Evolutionary conservation across 2,888 invertebrate genomes (phyloP), one percentile per base, ranked within the genome.

Genomic region (Lampropteryx suffumata): DNA sequence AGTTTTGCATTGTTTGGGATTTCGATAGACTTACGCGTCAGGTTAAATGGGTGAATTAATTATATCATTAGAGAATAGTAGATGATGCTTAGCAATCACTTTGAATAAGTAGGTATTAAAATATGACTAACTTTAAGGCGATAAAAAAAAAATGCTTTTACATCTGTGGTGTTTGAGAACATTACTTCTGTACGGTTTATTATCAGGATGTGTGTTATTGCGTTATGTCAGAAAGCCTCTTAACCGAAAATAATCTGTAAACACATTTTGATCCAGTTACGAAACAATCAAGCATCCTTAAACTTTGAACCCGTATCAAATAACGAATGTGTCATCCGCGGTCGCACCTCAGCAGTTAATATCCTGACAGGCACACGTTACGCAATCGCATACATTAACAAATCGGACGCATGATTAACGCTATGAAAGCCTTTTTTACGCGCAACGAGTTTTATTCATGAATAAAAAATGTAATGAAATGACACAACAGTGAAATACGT

Each of bases 401-500:
- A 59, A 63, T 62, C 60, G 50, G 48, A 55, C 49, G 55, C 54
- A 54, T 50, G 57, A 57, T 60, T 61, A 64, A 62, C 60, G 44
- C 50, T 59, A 57, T 60, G 55, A 61, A 65, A 60, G 62, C 50
- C 53, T 52, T 63, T 59, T 62, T 61, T 57, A 58, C 55, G 55
- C 55, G 50, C 48, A 55, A 54, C 44, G 49, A 55, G 47, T 58
- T 57, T 55, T 56, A 50, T 58, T 59, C 58, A 49, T 53, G 47
- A 52, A 55, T 61, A 62, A 60, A 61, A 67, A 69, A 65, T 53
- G 63, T 69, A 67, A 71, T 72, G 69, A 69, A 69, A 71, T 68
- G 74, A 68, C 69, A 68, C 59, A 62, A 62, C 62, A 69, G 69
- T 73, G 69, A 75, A 73, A 75, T 71, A 71, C 64, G 64, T 69